Evolutionary conservation across 2,888 invertebrate genomes (phyloP).

Genomic region (Drosophila merina): DNA sequence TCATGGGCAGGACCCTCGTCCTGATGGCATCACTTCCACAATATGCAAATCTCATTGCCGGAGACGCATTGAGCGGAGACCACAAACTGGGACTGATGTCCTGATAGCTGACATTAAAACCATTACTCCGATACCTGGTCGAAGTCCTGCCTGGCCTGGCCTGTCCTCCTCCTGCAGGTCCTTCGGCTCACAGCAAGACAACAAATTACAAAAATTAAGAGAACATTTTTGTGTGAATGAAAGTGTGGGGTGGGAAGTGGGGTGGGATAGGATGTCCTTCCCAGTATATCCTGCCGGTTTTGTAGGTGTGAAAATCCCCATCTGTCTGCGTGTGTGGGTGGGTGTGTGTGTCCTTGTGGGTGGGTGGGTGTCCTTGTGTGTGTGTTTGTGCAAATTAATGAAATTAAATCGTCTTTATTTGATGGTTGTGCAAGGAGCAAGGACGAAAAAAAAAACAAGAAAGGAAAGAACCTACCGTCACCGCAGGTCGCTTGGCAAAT

Average conservation of each 20-base stretch:
- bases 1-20: background rate
- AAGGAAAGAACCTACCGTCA: constrained; percentile 10
- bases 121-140: constrained; percentile 27
- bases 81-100: constrained; percentile 51
- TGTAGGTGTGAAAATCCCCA: constrained; percentile 20
- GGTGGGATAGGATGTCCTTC: background rate
- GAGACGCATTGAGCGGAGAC: constrained; percentile 40
- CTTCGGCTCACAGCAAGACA: constrained; percentile 33
- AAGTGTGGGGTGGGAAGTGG: background rate
- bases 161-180: background rate
- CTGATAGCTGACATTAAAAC: constrained; percentile 52
- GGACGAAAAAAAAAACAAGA: background rate
- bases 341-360: background rate
- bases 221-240: constrained; percentile 47
- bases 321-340: background rate
- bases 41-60: constrained; percentile 60
- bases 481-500: constrained; percentile 31
- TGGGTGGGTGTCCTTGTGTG: background rate
- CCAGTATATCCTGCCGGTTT: background rate
- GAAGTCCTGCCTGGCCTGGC: background rate
- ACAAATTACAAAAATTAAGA: constrained; percentile 74
- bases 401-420: constrained; percentile 73
- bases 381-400: constrained; percentile 66
- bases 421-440: constrained; percentile 47
- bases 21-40: constrained; percentile 53